Base-by-base conservation (phyloP, 2,113 vertebrate species). In the Megaceryle maxima region DNA sequence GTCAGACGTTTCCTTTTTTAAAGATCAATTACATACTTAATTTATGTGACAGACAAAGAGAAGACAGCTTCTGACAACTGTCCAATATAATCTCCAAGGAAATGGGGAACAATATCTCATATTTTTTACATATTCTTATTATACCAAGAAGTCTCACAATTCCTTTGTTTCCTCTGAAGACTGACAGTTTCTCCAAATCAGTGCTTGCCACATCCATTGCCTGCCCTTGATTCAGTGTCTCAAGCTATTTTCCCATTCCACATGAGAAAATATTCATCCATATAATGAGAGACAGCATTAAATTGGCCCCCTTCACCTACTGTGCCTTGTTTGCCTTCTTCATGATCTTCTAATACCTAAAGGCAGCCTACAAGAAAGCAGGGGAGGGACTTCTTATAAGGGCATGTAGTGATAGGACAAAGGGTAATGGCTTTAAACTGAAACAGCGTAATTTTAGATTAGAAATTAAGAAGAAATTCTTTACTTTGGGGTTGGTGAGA, bases 21-120 rank as follows among this genome's bases (percentile, higher is more conserved):
- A 91, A 90, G 95, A 92, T 96, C 92, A 92, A 85, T 97, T 96
- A 93, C 37, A 10, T 90, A 84, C 55, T 95, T 96, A 93, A 95
- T 96, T 95, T 83, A 93, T 77, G 91, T 75, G 78, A 93, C 64
- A 87, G 83, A 93, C 87, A 94, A 96, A 96, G 57, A 91, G 50
- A 56, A 95, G 73, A 79, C 37, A 59, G 83, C 70, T 94, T 96
- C 86, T 95, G 90, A 96, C 66, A 95, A 94, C 77, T 88, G 79
- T 83, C 89, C 94, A 92, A 72, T 70, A 46, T 86, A 88, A 96
- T 92, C 84, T 82, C 79, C 37, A 88, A 84, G 66, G 79, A 86
- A 95, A 88, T 35, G 13, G 35, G 37, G 50, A 96, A 88, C 51
- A 75, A 57, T 94, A 91, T 75, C 83, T 95, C 57, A 28, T 41